Evolutionary conservation across 1,140 invertebrate genomes (phyloP).

Genomic region (Phocides pigmalion): DNA sequence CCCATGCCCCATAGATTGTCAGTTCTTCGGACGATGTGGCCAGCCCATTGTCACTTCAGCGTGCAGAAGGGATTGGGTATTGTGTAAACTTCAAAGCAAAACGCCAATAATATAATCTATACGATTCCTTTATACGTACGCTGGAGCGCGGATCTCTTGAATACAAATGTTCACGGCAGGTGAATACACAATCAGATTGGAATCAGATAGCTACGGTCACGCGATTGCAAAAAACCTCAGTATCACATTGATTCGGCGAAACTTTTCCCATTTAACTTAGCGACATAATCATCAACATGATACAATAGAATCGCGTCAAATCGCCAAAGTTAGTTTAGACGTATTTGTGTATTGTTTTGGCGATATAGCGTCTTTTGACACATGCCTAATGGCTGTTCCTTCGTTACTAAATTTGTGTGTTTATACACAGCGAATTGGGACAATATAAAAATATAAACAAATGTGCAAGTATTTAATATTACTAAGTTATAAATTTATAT

Average conservation of each 20-base stretch:
- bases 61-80: background rate
- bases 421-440: too few species aligned
- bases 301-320: slow-evolving; percentile 3
- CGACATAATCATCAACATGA: slow-evolving; percentile 2
- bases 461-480: too few species aligned
- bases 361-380: too few species aligned
- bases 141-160: background rate
- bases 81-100: background rate
- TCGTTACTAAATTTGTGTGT: too few species aligned
- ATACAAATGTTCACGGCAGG: slow-evolving; percentile 11
- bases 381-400: too few species aligned
- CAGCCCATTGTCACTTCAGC: too few species aligned
- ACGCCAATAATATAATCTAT: background rate
- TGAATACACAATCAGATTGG: slow-evolving; percentile 12
- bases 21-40: too few species aligned
- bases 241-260: background rate
- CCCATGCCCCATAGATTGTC: too few species aligned
- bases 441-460: too few species aligned
- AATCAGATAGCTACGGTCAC: slow-evolving; percentile 5
- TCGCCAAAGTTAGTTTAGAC: slow-evolving; percentile 12
- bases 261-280: background rate
- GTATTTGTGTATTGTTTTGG: too few species aligned
- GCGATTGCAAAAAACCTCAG: background rate
- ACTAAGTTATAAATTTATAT: too few species aligned
- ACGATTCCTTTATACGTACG: slow-evolving; percentile 3